Conservation (phyloP, 2,113 vertebrate genomes). For the Ifrita kowaldi region DNA sequence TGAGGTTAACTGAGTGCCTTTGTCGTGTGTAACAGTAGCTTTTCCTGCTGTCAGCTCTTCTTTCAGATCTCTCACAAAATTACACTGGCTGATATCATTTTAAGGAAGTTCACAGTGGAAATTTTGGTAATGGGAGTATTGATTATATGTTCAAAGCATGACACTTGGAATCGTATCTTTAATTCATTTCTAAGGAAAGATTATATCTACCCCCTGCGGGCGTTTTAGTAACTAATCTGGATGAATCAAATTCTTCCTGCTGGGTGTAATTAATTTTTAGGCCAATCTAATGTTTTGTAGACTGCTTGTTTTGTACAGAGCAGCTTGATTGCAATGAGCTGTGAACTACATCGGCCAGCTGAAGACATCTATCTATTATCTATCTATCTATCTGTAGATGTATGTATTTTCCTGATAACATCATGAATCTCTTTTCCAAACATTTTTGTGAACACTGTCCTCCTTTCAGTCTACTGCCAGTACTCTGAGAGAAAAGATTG, state of each 20-base stretch:
- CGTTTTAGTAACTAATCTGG: slow-evolving; percentile 30
- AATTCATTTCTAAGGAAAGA: slow-evolving; percentile 40
- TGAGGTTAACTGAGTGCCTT: neutral
- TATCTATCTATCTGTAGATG: neutral
- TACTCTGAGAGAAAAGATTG: neutral
- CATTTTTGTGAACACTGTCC: neutral
- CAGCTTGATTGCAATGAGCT: neutral
- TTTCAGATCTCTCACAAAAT: slow-evolving; percentile 21
- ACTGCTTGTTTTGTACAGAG: neutral
- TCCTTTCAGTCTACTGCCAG: neutral
- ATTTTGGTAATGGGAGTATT: slow-evolving; percentile 55
- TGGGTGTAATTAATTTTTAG: slow-evolving; percentile 64
- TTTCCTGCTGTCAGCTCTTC: neutral
- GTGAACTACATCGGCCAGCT: neutral
- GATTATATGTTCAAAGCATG: slow-evolving; percentile 51
- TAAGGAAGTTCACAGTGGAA: slow-evolving; percentile 45
- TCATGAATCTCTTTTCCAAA: neutral
- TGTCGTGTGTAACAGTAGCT: neutral
- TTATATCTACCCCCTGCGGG: neutral
- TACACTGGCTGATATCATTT: neutral
- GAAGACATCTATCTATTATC: neutral
- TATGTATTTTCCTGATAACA: neutral
- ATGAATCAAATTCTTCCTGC: slow-evolving; percentile 28
- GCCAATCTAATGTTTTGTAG: slow-evolving; percentile 22
- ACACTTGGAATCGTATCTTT: slow-evolving; percentile 24